phyloP scores from a whole-genome alignment of 2,888 invertebrate genomes.

The Pterostichus madidus region DNA sequence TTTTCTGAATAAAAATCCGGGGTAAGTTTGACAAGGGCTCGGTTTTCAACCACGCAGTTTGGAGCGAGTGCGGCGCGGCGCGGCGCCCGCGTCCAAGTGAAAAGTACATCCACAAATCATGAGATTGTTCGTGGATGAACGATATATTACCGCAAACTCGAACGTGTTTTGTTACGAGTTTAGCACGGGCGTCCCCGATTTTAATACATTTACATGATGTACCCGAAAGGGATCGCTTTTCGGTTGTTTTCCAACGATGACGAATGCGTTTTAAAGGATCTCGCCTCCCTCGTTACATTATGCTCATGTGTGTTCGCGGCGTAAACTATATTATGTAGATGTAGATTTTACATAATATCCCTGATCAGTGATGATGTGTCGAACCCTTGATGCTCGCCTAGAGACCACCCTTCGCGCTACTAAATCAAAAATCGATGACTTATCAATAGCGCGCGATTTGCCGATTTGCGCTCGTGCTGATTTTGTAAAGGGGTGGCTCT shows the following conservation, averaged over 20 bases:
- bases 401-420: not conserved
- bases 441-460: conserved; percentile 59
- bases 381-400: not conserved
- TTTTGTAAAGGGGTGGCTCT: conserved; percentile 28
- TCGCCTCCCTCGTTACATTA: conserved; percentile 28
- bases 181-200: conserved; percentile 50
- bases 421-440: conserved; percentile 66
- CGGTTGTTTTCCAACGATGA: conserved; percentile 57
- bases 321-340: conserved; percentile 56
- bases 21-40: conserved; percentile 1
- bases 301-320: not conserved
- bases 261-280: conserved; percentile 65
- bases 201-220: conserved; percentile 65
- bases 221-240: conserved; percentile 38
- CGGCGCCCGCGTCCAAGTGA: conserved; percentile 53
- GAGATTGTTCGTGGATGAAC: conserved; percentile 67
- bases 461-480: not conserved
- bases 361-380: conserved; percentile 7
- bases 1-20: too few relatives aligned
- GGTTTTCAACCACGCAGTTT: not conserved
- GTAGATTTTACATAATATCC: conserved; percentile 35
- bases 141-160: conserved; percentile 68
- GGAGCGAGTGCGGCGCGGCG: not conserved
- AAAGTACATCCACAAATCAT: conserved; percentile 71
- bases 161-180: conserved; percentile 62